phyloP scores from a whole-genome alignment of 2,797 vertebrate species.

The Ataeniobius toweri region DNA sequence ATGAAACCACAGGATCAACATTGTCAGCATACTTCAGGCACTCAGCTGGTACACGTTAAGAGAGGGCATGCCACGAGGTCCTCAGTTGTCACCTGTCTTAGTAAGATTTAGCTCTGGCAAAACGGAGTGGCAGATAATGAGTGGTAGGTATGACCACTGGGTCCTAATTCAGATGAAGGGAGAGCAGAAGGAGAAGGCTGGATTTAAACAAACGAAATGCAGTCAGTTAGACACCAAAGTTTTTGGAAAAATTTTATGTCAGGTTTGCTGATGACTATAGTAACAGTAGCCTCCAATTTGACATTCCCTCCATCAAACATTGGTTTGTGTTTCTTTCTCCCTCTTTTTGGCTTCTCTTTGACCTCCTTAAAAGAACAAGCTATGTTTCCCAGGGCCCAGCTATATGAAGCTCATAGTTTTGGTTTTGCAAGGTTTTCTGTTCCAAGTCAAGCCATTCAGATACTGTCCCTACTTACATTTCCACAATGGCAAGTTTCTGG shows the following conservation, averaged over 20 bases:
- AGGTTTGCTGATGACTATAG: constrained; percentile 74
- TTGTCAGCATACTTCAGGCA: constrained; percentile 60
- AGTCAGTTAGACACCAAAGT: constrained; percentile 38
- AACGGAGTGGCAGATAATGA: constrained; percentile 62
- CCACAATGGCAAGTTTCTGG: constrained; percentile 80
- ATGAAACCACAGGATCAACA: constrained; percentile 59
- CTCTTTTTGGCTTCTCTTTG: constrained; percentile 73
- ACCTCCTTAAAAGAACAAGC: constrained; percentile 79
- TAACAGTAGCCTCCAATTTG: constrained; percentile 74
- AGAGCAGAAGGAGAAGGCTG: constrained; percentile 5
- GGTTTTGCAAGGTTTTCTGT: constrained; percentile 79
- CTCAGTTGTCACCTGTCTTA: constrained; percentile 71
- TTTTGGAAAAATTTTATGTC: constrained; percentile 57
- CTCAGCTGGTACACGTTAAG: constrained; percentile 54
- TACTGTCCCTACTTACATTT: constrained; percentile 80
- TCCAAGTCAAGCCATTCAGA: constrained; percentile 77
- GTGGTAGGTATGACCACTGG: constrained; percentile 50
- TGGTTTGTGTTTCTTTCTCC: constrained; percentile 59
- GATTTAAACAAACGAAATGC: constrained; percentile 24
- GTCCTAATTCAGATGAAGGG: constrained; percentile 50
- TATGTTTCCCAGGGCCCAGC: constrained; percentile 82
- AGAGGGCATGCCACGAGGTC: constrained; percentile 56
- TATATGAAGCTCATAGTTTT: constrained; percentile 85
- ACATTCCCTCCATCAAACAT: constrained; percentile 75
- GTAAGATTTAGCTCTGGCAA: constrained; percentile 63